Conservation (phyloP, 35 echinoderm and acorn worm species). For the Strongylocentrotus purpuratus region DNA sequence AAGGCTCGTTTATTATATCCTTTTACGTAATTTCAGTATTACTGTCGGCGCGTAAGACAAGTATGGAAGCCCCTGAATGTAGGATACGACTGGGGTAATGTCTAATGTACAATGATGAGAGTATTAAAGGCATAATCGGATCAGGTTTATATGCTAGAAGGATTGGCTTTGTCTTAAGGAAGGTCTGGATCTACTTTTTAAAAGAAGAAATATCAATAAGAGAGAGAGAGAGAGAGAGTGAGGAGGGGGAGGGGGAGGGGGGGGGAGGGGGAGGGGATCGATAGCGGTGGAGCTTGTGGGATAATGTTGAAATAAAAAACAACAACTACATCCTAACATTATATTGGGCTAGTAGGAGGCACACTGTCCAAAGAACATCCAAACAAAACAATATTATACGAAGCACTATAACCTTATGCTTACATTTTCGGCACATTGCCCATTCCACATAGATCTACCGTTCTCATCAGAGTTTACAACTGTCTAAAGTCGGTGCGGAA, state of each 20-base stretch:
- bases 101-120: not conserved
- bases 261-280: too few relatives aligned
- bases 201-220: not conserved
- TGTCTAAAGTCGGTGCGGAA: too few relatives aligned
- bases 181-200: not conserved
- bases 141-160: not conserved
- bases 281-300: too few relatives aligned
- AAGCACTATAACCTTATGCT: too few relatives aligned
- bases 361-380: too few relatives aligned
- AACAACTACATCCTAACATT: too few relatives aligned
- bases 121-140: not conserved
- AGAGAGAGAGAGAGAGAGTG: not conserved
- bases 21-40: not conserved
- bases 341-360: too few relatives aligned
- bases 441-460: too few relatives aligned
- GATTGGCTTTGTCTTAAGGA: not conserved
- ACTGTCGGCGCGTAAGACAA: not conserved
- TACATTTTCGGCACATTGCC: too few relatives aligned
- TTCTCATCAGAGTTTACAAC: too few relatives aligned
- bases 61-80: not conserved
- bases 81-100: not conserved
- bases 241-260: not conserved
- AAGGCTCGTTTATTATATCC: not conserved
- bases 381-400: too few relatives aligned
- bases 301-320: too few relatives aligned